These are phyloP conservation scores for Troglohyphantes excavatus DNA, from an alignment of 2,888 invertebrate species.

Conservation along the genomic window DNA sequence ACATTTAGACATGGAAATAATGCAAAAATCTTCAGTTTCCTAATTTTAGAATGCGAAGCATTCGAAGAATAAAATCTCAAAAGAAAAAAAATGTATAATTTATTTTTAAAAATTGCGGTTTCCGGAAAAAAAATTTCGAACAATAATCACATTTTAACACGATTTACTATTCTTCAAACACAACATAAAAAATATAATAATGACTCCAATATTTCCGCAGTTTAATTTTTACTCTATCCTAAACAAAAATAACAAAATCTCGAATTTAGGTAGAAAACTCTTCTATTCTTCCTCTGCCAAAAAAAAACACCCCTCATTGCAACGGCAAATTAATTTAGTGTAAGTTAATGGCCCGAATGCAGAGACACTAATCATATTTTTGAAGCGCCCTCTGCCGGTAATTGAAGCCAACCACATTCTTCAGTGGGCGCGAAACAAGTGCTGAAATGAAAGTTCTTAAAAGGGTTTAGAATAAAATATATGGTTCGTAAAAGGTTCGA, in stretches of 20 bases:
- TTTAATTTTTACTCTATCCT: not conserved
- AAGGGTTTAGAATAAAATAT: not conserved
- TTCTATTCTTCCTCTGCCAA: not conserved
- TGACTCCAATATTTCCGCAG: not conserved
- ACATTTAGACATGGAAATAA: too few species aligned
- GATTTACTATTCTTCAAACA: not conserved
- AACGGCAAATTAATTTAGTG: not conserved
- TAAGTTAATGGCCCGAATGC: not conserved
- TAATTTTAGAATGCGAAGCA: too few species aligned
- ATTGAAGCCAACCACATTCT: not conserved
- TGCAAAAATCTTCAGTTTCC: too few species aligned
- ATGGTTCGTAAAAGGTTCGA: not conserved
- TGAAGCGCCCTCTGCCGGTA: not conserved
- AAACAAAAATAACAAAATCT: too few species aligned
- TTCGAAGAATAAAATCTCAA: too few species aligned
- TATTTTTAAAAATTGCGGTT: too few species aligned
- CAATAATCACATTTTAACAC: not conserved
- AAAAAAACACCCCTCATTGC: not conserved
- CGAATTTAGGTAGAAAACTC: not conserved
- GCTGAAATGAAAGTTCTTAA: not conserved
- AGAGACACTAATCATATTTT: constrained; percentile 1
- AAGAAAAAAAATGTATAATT: too few species aligned
- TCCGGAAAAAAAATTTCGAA: too few species aligned
- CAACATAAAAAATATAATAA: too few species aligned
- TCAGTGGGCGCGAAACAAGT: not conserved